These are phyloP conservation scores for Hyles vespertilio DNA, from an alignment of 1,140 invertebrate genomes.

Conservation along the genomic window DNA sequence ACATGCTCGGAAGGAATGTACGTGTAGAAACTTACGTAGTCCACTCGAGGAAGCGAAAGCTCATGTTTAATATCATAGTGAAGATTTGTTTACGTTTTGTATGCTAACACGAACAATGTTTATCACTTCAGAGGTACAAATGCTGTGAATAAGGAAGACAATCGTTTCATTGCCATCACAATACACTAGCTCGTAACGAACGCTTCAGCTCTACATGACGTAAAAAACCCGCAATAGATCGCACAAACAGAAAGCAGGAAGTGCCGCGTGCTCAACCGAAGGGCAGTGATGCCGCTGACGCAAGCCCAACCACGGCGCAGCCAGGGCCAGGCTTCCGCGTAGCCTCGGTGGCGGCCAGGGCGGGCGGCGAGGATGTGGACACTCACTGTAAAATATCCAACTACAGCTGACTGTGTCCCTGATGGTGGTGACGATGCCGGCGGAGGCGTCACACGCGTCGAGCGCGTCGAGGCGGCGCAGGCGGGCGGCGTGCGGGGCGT, in stretches of 20 bases:
- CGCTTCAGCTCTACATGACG: not conserved
- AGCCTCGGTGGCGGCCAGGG: not conserved
- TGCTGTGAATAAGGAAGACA: too few relatives aligned
- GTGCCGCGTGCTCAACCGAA: conserved; percentile 1
- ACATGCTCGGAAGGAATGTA: too few relatives aligned
- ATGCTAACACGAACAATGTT: too few relatives aligned
- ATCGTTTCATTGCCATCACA: too few relatives aligned
- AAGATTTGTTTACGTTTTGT: too few relatives aligned
- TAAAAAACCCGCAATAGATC: not conserved
- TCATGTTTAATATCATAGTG: too few relatives aligned
- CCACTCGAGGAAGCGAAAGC: too few relatives aligned
- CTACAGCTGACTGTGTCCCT: conserved; percentile 78
- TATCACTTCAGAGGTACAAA: too few relatives aligned
- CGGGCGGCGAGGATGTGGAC: conserved; percentile 28
- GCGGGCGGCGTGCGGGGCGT: conserved; percentile 66
- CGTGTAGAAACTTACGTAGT: too few relatives aligned
- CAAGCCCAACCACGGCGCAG: conserved; percentile 19
- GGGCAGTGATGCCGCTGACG: conserved; percentile 19
- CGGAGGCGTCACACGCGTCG: conserved; percentile 76
- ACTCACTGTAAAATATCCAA: conserved; percentile 80
- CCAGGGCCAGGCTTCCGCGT: conserved; percentile 33
- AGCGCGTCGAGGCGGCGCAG: conserved; percentile 66
- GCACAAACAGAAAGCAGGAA: not conserved
- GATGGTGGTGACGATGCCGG: conserved; percentile 74
- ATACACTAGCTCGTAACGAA: not conserved